phyloP scores from a whole-genome alignment of 2,113 vertebrate species.

The Platycercus adscitus region DNA sequence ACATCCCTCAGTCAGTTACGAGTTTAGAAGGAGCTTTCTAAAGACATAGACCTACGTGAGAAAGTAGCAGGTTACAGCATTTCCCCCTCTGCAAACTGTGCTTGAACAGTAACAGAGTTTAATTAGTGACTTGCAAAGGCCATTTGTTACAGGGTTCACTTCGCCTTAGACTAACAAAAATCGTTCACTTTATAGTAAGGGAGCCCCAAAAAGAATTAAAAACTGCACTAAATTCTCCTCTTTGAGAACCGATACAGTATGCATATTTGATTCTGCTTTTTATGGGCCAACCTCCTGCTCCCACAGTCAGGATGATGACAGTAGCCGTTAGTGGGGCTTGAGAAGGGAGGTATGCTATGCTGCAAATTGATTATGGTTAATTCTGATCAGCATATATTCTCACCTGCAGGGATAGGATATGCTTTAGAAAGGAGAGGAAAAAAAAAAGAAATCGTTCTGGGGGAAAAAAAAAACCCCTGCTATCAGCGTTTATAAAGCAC shows the following conservation, averaged over 20 bases:
- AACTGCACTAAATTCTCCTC: neutral
- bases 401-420: neutral
- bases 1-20: neutral
- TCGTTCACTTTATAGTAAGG: neutral
- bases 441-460: neutral
- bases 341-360: neutral
- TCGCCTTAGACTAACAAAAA: neutral
- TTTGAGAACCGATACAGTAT: neutral
- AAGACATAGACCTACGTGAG: neutral
- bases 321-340: neutral
- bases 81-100: neutral
- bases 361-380: neutral
- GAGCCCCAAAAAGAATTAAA: neutral
- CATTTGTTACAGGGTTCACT: neutral
- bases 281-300: neutral
- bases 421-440: neutral
- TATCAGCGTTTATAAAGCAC: slow-evolving; percentile 34
- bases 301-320: neutral
- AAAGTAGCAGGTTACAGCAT: neutral
- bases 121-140: neutral
- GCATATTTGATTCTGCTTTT: neutral
- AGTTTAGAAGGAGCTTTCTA: neutral
- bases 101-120: neutral
- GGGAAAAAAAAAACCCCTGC: neutral
- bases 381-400: neutral